Conservation (phyloP, 2,888 invertebrate genomes). For the Altica lythri region DNA sequence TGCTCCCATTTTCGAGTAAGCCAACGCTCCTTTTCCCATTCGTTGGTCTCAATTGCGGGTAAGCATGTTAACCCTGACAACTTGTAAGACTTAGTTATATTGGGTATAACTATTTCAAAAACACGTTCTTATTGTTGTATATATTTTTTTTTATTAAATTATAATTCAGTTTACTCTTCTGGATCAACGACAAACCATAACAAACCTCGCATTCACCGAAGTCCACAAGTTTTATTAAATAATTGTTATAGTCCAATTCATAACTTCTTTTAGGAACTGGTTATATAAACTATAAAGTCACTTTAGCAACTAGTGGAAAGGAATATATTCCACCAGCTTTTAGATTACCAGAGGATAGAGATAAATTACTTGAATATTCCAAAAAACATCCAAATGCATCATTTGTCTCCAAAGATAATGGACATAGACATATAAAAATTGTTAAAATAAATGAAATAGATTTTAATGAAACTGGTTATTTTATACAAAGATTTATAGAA, state of each 20-base stretch:
- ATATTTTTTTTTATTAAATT: no score
- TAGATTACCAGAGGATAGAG: not conserved
- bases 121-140: no score
- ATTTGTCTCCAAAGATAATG: not conserved
- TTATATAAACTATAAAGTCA: not conserved
- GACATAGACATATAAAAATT: not conserved
- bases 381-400: not conserved
- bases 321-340: slow-evolving; percentile 2
- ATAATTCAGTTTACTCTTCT: not conserved
- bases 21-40: no score
- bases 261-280: not conserved
- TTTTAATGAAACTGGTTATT: not conserved
- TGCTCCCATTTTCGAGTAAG: no score
- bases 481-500: not conserved
- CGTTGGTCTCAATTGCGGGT: no score
- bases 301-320: not conserved
- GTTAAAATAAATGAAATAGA: not conserved
- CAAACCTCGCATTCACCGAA: not conserved
- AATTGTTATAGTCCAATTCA: not conserved
- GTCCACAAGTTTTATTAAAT: not conserved
- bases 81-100: no score
- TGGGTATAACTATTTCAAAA: no score
- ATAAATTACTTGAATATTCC: not conserved
- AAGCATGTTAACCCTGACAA: no score
- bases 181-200: not conserved